Percentiles rank a stretch among this genome's conserved stretches.
Conservation (phyloP, 2,888 invertebrate genomes). For the Acleris laterana region DNA sequence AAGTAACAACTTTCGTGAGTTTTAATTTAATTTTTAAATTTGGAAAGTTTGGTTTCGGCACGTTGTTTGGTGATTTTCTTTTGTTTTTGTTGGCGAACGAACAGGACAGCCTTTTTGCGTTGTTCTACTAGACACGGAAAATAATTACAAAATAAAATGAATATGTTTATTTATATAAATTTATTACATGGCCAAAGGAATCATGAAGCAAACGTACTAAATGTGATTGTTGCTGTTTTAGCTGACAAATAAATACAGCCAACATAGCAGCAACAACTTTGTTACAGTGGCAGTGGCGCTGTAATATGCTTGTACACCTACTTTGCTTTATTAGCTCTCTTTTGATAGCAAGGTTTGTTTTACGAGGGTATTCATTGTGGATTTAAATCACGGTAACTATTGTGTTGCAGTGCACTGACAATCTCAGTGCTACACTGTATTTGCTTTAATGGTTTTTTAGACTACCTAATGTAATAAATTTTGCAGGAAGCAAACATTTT, state of each 20-base stretch:
- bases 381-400: slow-evolving; percentile 9
- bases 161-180: no score
- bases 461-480: no score
- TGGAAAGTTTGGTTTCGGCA: slow-evolving; percentile 21
- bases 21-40: slow-evolving; percentile 24
- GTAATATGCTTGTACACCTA: slow-evolving; percentile 61
- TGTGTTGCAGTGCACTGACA: not conserved
- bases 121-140: no score
- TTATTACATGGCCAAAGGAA: no score
- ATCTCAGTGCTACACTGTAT: slow-evolving; percentile 1
- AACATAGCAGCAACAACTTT: slow-evolving; percentile 53
- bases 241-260: slow-evolving; percentile 36
- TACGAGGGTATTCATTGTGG: slow-evolving; percentile 6
- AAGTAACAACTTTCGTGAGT: slow-evolving; percentile 14
- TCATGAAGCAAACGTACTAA: not conserved
- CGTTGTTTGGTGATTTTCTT: slow-evolving; percentile 6
- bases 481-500: no score
- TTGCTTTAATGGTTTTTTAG: not conserved
- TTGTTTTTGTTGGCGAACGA: not conserved
- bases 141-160: no score
- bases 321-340: slow-evolving; percentile 70
- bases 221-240: not conserved
- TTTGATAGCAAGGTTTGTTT: slow-evolving; percentile 56
- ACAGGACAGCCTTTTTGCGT: not conserved
- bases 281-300: slow-evolving; percentile 51